Evolutionary conservation across 2,888 invertebrate genomes (phyloP).

Genomic region (Aradus depressus): DNA sequence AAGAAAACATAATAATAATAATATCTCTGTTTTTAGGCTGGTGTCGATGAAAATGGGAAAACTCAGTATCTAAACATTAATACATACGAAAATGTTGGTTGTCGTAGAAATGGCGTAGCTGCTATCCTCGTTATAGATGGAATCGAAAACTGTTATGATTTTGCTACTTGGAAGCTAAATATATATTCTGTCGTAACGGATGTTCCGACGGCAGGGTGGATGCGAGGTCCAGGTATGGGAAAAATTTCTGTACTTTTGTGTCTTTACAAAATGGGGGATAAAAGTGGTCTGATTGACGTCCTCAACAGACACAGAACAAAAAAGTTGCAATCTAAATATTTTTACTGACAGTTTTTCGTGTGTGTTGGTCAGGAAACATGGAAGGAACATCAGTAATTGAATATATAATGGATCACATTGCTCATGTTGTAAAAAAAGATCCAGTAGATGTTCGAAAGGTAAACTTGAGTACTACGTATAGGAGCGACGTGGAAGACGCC

Average conservation of each 20-base stretch:
- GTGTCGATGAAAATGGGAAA: constrained; percentile 49
- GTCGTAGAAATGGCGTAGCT: constrained; percentile 33
- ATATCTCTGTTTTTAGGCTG: constrained; percentile 36
- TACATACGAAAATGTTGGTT: constrained; percentile 40
- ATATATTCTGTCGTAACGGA: constrained; percentile 47
- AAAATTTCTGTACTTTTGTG: too few species aligned
- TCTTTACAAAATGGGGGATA: too few species aligned
- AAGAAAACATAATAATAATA: too few species aligned
- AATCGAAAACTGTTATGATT: constrained; percentile 48
- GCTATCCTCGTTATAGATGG: constrained; percentile 10
- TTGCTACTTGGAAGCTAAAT: constrained; percentile 43
- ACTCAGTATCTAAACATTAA: constrained; percentile 51
- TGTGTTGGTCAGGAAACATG: constrained; percentile 42
- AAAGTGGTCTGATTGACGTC: too few species aligned
- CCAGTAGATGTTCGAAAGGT: constrained; percentile 44
- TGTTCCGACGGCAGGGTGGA: constrained; percentile 54
- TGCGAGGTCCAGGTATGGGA: constrained; percentile 56
- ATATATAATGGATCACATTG: constrained; percentile 55
- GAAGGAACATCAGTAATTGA: constrained; percentile 54
- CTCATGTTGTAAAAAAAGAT: constrained; percentile 44
- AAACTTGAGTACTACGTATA: constrained; percentile 41
- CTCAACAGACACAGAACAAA: too few species aligned
- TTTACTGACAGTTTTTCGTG: background rate
- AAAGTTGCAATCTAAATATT: too few species aligned
- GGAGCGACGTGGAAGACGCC: constrained; percentile 36